Evolutionary conservation across 2,797 vertebrate genomes (phyloP), one percentile per base, ranked within the genome.

Genomic region (Cygnus olor): DNA sequence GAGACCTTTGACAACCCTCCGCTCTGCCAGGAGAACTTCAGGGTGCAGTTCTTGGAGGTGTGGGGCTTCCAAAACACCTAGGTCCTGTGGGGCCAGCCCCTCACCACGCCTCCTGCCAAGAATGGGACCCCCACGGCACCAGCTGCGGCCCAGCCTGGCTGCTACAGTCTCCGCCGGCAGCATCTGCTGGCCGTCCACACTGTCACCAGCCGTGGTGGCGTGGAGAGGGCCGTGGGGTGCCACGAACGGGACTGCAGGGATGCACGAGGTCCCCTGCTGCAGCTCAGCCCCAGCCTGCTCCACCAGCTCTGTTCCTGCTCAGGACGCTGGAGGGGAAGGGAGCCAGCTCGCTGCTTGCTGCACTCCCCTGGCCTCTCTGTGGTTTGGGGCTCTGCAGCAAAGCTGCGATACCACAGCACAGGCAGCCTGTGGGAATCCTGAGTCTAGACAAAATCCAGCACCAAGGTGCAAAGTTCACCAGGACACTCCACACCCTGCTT

Each of bases 1-100:
- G 98, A 98, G 93, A 99, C 98, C 11, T 99, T 99, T 24, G 98
- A 98, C 93, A 99, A 98, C 91, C 97, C 94, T n/a, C 97, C 98
- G 2, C 98, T 99, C 74, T 98, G 98, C 96, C 98, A 96, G 91
- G 97, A 98, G 90, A 94, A 97, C 88, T 99, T 99, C 97, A 98
- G 98, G 94, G 98, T 99, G 95, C 98, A 98, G 92, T 97, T 97
- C 30, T 76, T 99, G 90, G 99, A 99, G 91, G 98, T 98, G n/a
- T 99, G 99, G 99, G 98, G 98, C 66, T 98, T 99, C 68, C 98
- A 98, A 65, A 98, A 98, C 34, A 19, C 74, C 28, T 96, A 96
- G 88, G 11, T 34, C 40, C 81, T 1, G 0, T 4, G 25, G 32
- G 45, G 22, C 85, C 57, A 12, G 63, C 16, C 53, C 18, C 60